phyloP scores from a whole-genome alignment of 2,797 vertebrate genomes.

The Tragopan temminckii region DNA sequence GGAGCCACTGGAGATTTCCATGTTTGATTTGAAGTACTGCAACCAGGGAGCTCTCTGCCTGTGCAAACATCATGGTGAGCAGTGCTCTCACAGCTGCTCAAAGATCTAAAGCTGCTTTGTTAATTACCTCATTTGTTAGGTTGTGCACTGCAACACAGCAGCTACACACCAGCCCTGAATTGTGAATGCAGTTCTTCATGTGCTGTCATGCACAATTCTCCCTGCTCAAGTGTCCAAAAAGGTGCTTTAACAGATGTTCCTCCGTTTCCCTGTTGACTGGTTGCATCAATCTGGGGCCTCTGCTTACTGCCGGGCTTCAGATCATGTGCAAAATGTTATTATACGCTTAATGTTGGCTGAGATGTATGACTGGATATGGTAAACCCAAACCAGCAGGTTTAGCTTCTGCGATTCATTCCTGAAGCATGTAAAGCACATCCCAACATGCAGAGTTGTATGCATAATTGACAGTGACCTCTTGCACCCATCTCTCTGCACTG shows the following conservation, averaged over 20 bases:
- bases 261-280: neutral
- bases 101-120: neutral
- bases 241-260: neutral
- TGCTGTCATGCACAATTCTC: neutral
- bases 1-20: neutral
- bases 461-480: conserved; percentile 61
- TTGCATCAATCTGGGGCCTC: neutral
- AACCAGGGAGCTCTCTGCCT: neutral
- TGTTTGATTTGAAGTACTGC: neutral
- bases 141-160: neutral
- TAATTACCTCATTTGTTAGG: neutral
- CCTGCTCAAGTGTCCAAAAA: neutral
- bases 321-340: neutral
- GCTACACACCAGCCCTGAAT: neutral
- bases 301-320: neutral
- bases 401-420: conserved; percentile 48
- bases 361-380: neutral
- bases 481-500: conserved; percentile 39
- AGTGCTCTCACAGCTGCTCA: neutral
- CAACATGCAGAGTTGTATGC: conserved; percentile 42
- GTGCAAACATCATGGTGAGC: neutral
- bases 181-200: neutral
- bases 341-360: conserved; percentile 7
- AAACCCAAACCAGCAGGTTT: conserved; percentile 42
- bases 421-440: conserved; percentile 44